These are phyloP conservation scores for Petrocephalus zakoni DNA, from an alignment of 2,113 vertebrate species.

Conservation along the genomic window DNA sequence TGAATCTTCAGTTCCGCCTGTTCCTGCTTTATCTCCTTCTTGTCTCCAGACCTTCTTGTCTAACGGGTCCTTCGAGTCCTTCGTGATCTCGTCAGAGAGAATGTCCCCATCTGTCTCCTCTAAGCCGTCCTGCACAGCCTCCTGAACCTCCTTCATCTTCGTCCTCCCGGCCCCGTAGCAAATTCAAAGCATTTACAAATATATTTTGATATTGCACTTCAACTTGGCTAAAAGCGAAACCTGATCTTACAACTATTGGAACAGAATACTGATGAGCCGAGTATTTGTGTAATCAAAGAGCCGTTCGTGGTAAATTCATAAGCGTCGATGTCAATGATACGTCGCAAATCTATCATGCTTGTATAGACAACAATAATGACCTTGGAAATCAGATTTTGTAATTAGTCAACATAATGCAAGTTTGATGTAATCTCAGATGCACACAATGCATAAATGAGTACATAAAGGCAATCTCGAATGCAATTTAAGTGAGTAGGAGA, in stretches of 20 bases:
- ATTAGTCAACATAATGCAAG: background rate
- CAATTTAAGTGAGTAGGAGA: background rate
- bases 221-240: background rate
- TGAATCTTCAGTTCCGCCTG: background rate
- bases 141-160: background rate
- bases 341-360: background rate
- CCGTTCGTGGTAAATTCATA: background rate
- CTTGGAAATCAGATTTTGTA: background rate
- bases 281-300: background rate
- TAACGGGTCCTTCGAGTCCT: background rate
- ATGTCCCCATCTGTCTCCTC: background rate
- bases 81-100: background rate
- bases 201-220: background rate
- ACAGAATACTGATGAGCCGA: background rate
- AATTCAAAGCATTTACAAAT: background rate
- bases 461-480: background rate
- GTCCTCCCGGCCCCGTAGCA: background rate
- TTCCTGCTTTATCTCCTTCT: background rate
- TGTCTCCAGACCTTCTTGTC: background rate
- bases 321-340: background rate
- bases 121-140: background rate
- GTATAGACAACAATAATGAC: background rate
- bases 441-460: background rate
- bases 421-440: background rate
- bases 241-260: background rate